These are phyloP conservation scores for Rhynchonycteris naso DNA, from an alignment of 2,797 vertebrate species.

Conservation along the genomic window DNA sequence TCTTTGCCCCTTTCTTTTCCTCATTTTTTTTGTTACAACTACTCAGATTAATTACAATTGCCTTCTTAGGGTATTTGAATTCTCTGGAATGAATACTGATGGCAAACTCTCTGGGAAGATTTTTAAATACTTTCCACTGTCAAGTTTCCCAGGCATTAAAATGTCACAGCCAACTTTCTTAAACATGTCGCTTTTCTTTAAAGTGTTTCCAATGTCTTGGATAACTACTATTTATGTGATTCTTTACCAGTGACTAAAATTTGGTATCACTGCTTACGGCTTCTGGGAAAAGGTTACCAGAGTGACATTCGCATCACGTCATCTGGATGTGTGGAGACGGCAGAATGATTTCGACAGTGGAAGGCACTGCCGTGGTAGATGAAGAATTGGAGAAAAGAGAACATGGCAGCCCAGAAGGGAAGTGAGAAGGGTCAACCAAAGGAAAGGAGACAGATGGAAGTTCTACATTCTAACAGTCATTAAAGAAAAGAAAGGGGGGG, in stretches of 20 bases:
- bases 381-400: slow-evolving; percentile 29
- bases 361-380: not conserved
- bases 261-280: not conserved
- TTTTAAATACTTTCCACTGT: slow-evolving; percentile 74
- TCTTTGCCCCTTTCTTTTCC: slow-evolving; percentile 65
- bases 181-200: slow-evolving; percentile 75
- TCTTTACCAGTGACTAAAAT: not conserved
- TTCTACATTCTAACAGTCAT: not conserved
- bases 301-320: not conserved
- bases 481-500: not conserved
- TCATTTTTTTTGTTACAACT: slow-evolving; percentile 49
- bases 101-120: slow-evolving; percentile 70
- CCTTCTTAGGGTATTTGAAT: slow-evolving; percentile 73
- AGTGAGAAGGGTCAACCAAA: not conserved
- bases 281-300: slow-evolving; percentile 36
- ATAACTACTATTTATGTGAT: slow-evolving; percentile 50
- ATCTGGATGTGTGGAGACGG: not conserved
- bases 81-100: slow-evolving; percentile 78
- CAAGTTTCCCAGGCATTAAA: slow-evolving; percentile 74
- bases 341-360: not conserved
- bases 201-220: slow-evolving; percentile 39
- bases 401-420: not conserved
- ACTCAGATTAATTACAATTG: slow-evolving; percentile 71
- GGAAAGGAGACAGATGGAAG: not conserved
- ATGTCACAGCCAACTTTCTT: slow-evolving; percentile 69